A percentile compares a stretch with the other conserved stretches of the same genome.
Evolutionary conservation across 2,797 vertebrate genomes (phyloP).

Genomic region (Phataginus tetradactyla): DNA sequence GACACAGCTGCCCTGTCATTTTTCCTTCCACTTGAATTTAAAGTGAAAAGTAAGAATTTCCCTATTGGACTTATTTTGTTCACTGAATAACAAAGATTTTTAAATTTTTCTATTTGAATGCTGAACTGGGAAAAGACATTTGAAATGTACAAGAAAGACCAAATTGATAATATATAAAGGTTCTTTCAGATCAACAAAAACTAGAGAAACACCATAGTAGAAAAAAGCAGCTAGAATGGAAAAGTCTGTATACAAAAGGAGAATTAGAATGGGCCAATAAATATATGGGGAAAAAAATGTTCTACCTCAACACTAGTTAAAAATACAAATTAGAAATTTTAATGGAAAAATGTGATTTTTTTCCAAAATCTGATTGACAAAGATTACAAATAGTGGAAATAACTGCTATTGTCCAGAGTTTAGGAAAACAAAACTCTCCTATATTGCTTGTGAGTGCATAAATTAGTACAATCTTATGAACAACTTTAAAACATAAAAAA

Average conservation of each 20-base stretch:
- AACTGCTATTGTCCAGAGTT: background rate
- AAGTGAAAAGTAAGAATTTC: constrained; percentile 1
- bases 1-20: background rate
- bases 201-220: background rate
- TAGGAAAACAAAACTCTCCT: background rate
- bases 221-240: background rate
- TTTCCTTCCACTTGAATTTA: background rate
- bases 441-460: background rate
- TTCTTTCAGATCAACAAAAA: background rate
- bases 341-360: background rate
- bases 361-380: background rate
- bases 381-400: constrained; percentile 14
- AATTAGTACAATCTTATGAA: background rate
- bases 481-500: background rate
- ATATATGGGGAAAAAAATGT: background rate
- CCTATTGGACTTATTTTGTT: background rate
- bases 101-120: background rate
- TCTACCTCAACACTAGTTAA: background rate
- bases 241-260: background rate
- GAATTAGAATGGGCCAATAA: background rate
- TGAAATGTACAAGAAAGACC: background rate
- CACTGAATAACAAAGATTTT: background rate
- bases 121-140: background rate
- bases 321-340: constrained; percentile 15
- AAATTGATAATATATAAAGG: background rate